phyloP scores from a whole-genome alignment of 2,888 invertebrate species.

The Lacanobia wlatinum region DNA sequence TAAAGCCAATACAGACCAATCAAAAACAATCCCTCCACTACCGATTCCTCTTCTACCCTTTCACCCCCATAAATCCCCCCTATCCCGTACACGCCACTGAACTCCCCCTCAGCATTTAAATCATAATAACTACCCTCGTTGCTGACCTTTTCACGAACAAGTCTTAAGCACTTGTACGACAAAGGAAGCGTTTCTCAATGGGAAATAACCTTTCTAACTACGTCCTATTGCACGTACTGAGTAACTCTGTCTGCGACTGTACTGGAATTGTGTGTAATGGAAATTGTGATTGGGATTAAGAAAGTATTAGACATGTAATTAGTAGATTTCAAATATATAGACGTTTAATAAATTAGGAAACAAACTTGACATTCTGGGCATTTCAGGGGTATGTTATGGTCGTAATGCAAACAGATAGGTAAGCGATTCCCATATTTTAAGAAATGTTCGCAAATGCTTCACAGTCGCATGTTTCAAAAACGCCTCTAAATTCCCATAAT shows the following conservation, averaged over 20 bases:
- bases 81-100: slow-evolving; percentile 17
- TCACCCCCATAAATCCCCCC: slow-evolving; percentile 5
- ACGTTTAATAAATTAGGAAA: too few species aligned
- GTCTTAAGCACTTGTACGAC: slow-evolving; percentile 33
- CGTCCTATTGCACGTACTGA: slow-evolving; percentile 23
- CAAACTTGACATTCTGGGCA: neutral
- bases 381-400: too few species aligned
- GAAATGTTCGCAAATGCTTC: too few species aligned
- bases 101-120: slow-evolving; percentile 41
- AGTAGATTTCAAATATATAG: too few species aligned
- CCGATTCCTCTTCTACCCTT: slow-evolving; percentile 1
- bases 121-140: slow-evolving; percentile 32
- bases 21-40: neutral
- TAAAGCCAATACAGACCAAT: neutral
- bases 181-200: slow-evolving; percentile 51
- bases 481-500: too few species aligned
- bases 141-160: slow-evolving; percentile 55
- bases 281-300: neutral
- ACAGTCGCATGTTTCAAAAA: too few species aligned
- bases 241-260: slow-evolving; percentile 9
- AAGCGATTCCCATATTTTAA: too few species aligned
- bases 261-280: neutral
- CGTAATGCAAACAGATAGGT: too few species aligned
- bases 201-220: slow-evolving; percentile 58
- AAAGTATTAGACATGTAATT: too few species aligned